phyloP scores from a whole-genome alignment of 1,140 invertebrate species.

The Thalassaphorura encarpata region DNA sequence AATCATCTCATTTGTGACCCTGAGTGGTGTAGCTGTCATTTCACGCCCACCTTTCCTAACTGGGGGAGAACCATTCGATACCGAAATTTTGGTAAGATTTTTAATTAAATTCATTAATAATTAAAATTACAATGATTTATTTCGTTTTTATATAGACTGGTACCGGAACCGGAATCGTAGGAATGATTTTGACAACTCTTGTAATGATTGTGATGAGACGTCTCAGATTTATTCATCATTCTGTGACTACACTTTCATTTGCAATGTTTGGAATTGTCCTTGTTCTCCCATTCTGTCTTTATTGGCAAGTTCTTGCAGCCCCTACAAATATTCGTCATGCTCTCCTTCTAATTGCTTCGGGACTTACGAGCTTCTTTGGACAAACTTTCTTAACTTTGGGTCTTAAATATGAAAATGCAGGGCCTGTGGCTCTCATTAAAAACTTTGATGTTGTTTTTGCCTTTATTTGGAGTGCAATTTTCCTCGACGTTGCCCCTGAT shows the following conservation, averaged over 20 bases:
- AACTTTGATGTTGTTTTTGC: slow-evolving; percentile 22
- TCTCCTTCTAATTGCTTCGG: slow-evolving; percentile 1
- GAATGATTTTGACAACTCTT: slow-evolving; percentile 10
- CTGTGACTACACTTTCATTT: slow-evolving; percentile 13
- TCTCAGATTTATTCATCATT: slow-evolving; percentile 17
- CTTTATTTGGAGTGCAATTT: slow-evolving; percentile 22
- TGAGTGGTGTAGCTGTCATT: slow-evolving; percentile 73
- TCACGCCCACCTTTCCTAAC: slow-evolving; percentile 47
- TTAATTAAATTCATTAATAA: not conserved
- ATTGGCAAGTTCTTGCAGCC: not conserved
- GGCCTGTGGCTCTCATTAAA: slow-evolving; percentile 11
- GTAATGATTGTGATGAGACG: slow-evolving; percentile 15
- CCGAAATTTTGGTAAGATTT: slow-evolving; percentile 18
- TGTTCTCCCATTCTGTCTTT: not conserved
- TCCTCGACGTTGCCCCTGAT: slow-evolving; percentile 21
- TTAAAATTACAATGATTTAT: not conserved
- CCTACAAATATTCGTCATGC: not conserved
- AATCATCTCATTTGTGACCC: slow-evolving; percentile 64
- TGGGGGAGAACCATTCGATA: slow-evolving; percentile 10
- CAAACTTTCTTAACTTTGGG: slow-evolving; percentile 22
- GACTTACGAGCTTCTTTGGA: slow-evolving; percentile 18
- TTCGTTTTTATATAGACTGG: slow-evolving; percentile 8
- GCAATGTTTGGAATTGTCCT: slow-evolving; percentile 11
- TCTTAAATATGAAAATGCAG: slow-evolving; percentile 25
- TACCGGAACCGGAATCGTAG: slow-evolving; percentile 4